Percentiles rank a stretch among this genome's conserved stretches.
phyloP scores from a whole-genome alignment of 2,888 invertebrate genomes.

The Arrhopalites spinosus region DNA sequence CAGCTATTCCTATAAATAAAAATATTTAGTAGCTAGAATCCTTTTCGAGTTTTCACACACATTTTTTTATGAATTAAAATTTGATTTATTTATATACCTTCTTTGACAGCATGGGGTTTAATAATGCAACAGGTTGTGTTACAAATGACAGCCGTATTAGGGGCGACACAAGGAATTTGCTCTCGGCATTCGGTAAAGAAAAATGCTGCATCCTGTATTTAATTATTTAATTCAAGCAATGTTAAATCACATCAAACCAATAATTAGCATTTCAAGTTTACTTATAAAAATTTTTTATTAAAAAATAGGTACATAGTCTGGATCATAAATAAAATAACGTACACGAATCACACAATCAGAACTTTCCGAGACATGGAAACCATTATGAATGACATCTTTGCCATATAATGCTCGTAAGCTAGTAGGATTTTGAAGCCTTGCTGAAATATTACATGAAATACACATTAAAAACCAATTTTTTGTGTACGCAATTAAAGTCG shows the following conservation, averaged over 20 bases:
- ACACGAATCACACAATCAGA: slow-evolving; percentile 39
- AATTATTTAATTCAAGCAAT: slow-evolving; percentile 7
- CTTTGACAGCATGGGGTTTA: slow-evolving; percentile 85
- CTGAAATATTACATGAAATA: slow-evolving; percentile 56
- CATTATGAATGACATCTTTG: slow-evolving; percentile 69
- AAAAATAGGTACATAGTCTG: no score
- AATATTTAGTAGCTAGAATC: no score
- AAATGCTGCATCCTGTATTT: slow-evolving; percentile 59
- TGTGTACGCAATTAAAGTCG: no score
- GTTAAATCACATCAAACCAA: no score
- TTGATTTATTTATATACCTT: slow-evolving; percentile 61
- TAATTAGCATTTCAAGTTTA: no score
- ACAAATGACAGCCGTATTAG: slow-evolving; percentile 58
- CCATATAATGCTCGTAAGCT: slow-evolving; percentile 73
- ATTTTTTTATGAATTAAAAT: no score
- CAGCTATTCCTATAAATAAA: slow-evolving; percentile 61
- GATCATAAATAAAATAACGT: neutral
- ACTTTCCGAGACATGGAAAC: slow-evolving; percentile 70
- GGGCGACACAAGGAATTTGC: slow-evolving; percentile 55
- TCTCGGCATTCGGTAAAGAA: slow-evolving; percentile 60
- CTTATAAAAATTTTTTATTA: no score
- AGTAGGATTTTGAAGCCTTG: slow-evolving; percentile 64
- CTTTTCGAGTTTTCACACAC: neutral
- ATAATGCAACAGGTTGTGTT: slow-evolving; percentile 79
- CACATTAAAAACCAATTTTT: no score